These are phyloP conservation scores for Rhynchotus rufescens DNA, from an alignment of 2,797 vertebrate species.

Conservation along the genomic window DNA sequence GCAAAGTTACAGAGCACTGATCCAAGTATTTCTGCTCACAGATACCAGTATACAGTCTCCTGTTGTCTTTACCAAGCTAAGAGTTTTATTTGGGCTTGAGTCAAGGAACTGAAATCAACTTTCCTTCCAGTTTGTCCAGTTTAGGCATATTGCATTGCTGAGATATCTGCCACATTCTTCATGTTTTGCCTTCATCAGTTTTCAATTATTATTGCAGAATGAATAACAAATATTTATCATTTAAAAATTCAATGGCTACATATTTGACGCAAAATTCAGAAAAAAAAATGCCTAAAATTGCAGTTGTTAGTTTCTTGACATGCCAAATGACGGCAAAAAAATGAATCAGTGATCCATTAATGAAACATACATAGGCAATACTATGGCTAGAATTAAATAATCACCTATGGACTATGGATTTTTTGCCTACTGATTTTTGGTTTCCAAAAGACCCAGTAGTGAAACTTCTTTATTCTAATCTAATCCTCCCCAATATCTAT, in stretches of 20 bases:
- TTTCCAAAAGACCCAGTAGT: background rate
- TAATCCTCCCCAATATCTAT: constrained; percentile 17
- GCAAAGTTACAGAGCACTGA: background rate
- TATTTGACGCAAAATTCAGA: background rate
- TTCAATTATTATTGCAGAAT: background rate
- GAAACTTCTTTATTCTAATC: background rate
- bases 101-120: background rate
- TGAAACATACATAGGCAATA: background rate
- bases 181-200: background rate
- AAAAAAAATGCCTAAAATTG: background rate
- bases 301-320: background rate
- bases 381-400: background rate
- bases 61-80: background rate
- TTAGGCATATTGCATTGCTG: background rate
- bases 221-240: background rate
- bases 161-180: background rate
- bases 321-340: background rate
- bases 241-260: background rate
- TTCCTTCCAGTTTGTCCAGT: background rate
- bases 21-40: background rate
- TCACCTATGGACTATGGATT: background rate
- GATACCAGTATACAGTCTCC: background rate
- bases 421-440: background rate
- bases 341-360: rapidly evolving
- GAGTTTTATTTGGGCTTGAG: background rate